These are phyloP conservation scores for Leptopilina drosophilae DNA, from an alignment of 2,888 invertebrate species.

Conservation along the genomic window DNA sequence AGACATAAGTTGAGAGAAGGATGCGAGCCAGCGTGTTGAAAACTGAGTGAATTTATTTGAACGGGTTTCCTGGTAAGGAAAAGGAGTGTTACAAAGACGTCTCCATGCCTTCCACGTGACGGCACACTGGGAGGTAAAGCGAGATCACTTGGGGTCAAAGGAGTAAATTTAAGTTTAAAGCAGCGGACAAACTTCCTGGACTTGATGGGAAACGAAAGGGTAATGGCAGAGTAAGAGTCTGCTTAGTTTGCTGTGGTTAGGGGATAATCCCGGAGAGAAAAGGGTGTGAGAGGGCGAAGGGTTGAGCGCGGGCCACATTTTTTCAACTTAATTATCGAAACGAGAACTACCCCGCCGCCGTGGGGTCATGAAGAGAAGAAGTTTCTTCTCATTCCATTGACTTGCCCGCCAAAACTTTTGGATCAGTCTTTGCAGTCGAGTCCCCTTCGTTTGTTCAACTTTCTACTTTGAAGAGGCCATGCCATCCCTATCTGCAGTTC, in stretches of 20 bases:
- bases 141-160: slow-evolving; percentile 41
- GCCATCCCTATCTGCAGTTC: slow-evolving; percentile 40
- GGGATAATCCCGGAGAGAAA: slow-evolving; percentile 54
- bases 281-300: slow-evolving; percentile 42
- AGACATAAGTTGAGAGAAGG: slow-evolving; percentile 1
- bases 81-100: slow-evolving; percentile 44
- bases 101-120: slow-evolving; percentile 45
- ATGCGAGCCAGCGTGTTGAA: not conserved
- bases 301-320: slow-evolving; percentile 62
- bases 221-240: slow-evolving; percentile 42
- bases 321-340: slow-evolving; percentile 72
- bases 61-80: slow-evolving; percentile 42
- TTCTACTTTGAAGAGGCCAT: slow-evolving; percentile 53
- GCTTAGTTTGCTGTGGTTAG: slow-evolving; percentile 41
- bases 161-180: slow-evolving; percentile 47
- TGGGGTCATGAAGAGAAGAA: slow-evolving; percentile 39
- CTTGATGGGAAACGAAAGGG: slow-evolving; percentile 40
- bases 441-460: slow-evolving; percentile 52
- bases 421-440: slow-evolving; percentile 54
- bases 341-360: slow-evolving; percentile 50
- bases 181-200: slow-evolving; percentile 39
- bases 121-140: slow-evolving; percentile 31
- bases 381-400: slow-evolving; percentile 34
- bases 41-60: slow-evolving; percentile 43
- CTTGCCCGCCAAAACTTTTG: slow-evolving; percentile 58